Evolutionary conservation across 2,113 vertebrate genomes (phyloP).

Genomic region (Phalacrocorax pelagicus): DNA sequence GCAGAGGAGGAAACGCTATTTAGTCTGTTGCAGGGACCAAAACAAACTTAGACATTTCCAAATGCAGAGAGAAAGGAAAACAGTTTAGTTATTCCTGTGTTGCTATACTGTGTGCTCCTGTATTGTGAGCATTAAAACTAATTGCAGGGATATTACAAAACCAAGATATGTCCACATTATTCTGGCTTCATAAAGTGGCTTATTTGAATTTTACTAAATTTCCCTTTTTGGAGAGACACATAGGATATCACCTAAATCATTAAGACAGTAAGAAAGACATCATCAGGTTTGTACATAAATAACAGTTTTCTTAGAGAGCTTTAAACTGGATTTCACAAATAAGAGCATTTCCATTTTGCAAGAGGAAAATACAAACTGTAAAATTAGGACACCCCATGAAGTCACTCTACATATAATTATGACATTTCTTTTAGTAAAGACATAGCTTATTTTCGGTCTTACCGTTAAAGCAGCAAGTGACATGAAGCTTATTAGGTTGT

Average conservation of each 20-base stretch:
- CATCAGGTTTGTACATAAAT: background rate
- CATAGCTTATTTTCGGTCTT: slow-evolving; percentile 37
- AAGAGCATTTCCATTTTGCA: background rate
- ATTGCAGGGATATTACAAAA: background rate
- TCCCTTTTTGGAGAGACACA: background rate
- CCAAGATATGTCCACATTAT: background rate
- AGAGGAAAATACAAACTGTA: background rate
- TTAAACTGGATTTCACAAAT: background rate
- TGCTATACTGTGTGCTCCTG: background rate
- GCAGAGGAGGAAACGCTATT: background rate
- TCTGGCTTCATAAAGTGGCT: background rate
- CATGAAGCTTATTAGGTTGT: slow-evolving; percentile 98
- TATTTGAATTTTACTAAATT: background rate
- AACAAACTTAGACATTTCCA: background rate
- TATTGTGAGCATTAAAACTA: background rate
- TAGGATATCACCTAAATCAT: background rate
- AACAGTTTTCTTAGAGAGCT: background rate
- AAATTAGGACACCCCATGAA: background rate
- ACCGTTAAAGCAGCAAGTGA: slow-evolving; percentile 92
- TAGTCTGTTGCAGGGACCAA: background rate
- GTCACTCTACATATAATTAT: background rate
- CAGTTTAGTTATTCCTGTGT: background rate
- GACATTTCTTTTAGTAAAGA: background rate
- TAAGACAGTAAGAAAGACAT: background rate
- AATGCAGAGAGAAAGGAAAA: background rate